phyloP scores from a whole-genome alignment of 2,797 vertebrate genomes.

The Nyctalus aviator region DNA sequence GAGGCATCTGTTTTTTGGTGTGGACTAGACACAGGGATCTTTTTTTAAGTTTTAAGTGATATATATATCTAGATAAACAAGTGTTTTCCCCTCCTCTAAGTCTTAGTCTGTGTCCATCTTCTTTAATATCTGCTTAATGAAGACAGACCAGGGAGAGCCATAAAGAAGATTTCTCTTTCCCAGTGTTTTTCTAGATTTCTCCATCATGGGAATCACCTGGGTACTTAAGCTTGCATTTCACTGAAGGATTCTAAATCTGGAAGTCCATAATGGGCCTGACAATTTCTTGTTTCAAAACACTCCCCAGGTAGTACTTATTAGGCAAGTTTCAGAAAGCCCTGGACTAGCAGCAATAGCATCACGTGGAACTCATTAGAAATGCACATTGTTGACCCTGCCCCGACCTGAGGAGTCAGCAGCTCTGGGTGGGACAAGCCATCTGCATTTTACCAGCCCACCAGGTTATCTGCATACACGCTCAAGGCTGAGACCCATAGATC shows the following conservation, averaged over 20 bases:
- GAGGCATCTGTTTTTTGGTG: not conserved
- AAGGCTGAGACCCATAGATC: not conserved
- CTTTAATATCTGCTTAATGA: not conserved
- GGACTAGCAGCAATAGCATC: not conserved
- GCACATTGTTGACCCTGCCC: not conserved
- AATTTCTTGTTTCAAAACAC: not conserved
- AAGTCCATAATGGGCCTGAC: not conserved
- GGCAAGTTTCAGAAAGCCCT: not conserved
- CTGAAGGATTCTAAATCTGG: not conserved
- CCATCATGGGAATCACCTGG: not conserved
- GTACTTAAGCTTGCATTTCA: not conserved
- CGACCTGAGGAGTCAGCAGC: not conserved
- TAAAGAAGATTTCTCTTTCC: not conserved
- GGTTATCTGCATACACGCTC: not conserved
- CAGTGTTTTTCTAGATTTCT: not conserved
- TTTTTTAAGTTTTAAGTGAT: not conserved
- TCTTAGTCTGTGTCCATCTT: not conserved
- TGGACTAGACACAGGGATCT: not conserved
- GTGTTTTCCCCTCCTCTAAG: not conserved
- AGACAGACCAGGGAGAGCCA: not conserved
- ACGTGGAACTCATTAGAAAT: not conserved
- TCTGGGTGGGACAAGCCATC: not conserved
- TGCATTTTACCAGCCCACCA: not conserved
- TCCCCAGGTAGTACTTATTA: not conserved
- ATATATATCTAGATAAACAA: not conserved